Conservation (phyloP, 23 tunicate genomes). For the Diplosoma virens region DNA sequence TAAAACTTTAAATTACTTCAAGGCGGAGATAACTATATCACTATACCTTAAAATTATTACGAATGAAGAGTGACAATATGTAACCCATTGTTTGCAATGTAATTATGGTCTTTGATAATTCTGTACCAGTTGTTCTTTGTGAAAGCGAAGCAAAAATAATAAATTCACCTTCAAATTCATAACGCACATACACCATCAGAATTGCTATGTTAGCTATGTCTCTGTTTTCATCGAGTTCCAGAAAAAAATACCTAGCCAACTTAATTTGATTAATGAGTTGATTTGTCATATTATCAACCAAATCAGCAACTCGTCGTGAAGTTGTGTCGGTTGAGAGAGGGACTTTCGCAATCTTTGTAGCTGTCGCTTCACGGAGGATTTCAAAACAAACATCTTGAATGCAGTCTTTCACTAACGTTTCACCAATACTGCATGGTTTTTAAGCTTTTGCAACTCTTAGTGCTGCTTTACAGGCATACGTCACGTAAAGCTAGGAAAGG, state of each 20-base stretch:
- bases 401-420: not conserved
- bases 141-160: constrained; percentile 14
- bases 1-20: too few species aligned
- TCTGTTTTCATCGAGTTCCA: not conserved
- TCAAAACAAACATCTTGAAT: not conserved
- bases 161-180: constrained; percentile 19
- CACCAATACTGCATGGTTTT: not conserved
- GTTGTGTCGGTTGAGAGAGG: not conserved
- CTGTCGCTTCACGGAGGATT: not conserved
- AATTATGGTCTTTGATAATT: constrained; percentile 24
- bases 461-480: not conserved
- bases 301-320: not conserved
- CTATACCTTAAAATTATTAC: too few species aligned
- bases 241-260: not conserved
- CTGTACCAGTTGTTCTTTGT: constrained; percentile 22
- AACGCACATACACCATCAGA: constrained; percentile 14
- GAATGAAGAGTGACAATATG: too few species aligned
- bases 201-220: not conserved
- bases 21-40: too few species aligned
- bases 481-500: too few species aligned
- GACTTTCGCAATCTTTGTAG: not conserved
- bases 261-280: not conserved
- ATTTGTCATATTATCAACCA: not conserved
- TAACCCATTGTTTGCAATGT: constrained; percentile 26
- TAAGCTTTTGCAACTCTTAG: not conserved